Base-by-base conservation (phyloP, 2,113 vertebrate species). In the Gadus chalcogrammus region DNA sequence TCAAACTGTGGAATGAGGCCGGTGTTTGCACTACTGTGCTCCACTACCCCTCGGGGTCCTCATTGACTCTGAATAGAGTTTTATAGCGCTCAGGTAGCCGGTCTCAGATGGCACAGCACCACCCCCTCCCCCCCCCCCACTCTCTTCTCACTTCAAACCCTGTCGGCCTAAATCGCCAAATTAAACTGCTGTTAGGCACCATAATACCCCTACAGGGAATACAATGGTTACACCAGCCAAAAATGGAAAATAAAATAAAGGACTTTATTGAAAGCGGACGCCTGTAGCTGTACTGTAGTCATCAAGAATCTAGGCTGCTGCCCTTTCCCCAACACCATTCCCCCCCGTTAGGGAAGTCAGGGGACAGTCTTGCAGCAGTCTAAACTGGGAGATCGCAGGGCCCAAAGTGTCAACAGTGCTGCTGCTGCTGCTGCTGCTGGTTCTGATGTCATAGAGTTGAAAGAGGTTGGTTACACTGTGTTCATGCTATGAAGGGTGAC, bases 11-110 rank as follows among this genome's bases (percentile, higher is more conserved):
- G 75, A 84, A 79, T 78, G 72, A 73, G 70, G 77, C 17, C 66
- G 38, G 15, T 78, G 83, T 88, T 90, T 89, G 85, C 82, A 73
- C 76, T 79, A 77, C 81, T 68, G 62, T 48, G 76, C 78, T 82
- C 72, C 70, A 72, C 71, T 73, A 20, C 67, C 64, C 72, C 53
- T 55, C 3, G 27, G 58, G 59, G 35, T 72, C 60, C 17, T 68
- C 73, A 72, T 70, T 63, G 24, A 74, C 71, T 80, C 70, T 82
- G 68, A 80, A 74, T 73, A 67, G 72, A 70, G 79, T 48, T 72
- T 75, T 64, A 77, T 73, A 74, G 67, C 68, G 18, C 72, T 48
- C 80, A 81, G 79, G 69, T 78, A 64, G 42, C 22, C 0, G 17
- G 53, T 35, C 38, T 69, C 66, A 65, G 62, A 69, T 53, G 6